Base-by-base conservation (phyloP, 2,797 vertebrate species). In the Jordanella pulchra region DNA sequence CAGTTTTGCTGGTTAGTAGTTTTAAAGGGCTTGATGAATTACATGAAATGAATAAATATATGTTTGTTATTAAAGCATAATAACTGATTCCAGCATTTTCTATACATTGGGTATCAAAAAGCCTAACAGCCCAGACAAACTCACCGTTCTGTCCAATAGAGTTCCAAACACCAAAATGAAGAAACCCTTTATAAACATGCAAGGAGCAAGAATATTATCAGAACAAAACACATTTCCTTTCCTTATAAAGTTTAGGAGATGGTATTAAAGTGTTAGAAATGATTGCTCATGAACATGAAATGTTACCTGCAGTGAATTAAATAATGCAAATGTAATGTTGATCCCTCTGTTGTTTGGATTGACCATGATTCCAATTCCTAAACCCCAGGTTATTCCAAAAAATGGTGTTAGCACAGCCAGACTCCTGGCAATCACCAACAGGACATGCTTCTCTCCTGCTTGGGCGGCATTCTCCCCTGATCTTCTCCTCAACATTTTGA, bases 361-460 rank as follows among this genome's bases (percentile, higher is more conserved):
- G 0, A 13, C 1, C 75, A 94, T 28, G 39, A 71, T 89, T 77
- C 89, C 92, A 27, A 97, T 67, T 69, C 97, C 97, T n/a, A 99
- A 94, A 67, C 94, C 93, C 97, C 97, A 99, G 0, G 97, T 99
- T 63, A 97, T 91, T 58, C 97, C 97, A 75, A 99, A 90, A 9
- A 98, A 85, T 0, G 97, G 96, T 0, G 96, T 97, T 81, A 98
- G 91, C 75, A 98, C 92, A 12, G 94, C 93, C 17, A 98, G 87
- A 55, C 95, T 95, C 89, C 96, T 95, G 47, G 79, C 80, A 61
- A 97, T 94, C 63, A 96, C 94, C 72, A 93, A 51, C 1, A 97
- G 67, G 35, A 89, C 85, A 21, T 85, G 92, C 68, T 65, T 96
- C 39, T 97, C 96, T 25, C 93, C 92, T 2, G 83, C 74, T 1